Base-by-base conservation (phyloP, 2,797 vertebrate species). In the Cichlasoma orientale region DNA sequence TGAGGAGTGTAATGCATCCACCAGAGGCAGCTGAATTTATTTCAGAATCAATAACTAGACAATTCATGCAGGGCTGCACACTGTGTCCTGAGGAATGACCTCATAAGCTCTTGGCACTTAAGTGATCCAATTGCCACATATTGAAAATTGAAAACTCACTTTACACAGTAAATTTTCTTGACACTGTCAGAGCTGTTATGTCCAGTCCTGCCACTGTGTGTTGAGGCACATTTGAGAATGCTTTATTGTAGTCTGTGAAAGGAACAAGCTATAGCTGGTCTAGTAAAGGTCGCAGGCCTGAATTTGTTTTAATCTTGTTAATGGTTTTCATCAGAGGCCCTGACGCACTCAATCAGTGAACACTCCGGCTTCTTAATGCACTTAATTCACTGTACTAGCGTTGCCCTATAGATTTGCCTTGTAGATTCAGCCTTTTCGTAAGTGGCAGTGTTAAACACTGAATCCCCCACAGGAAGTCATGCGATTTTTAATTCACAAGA, bases 271-370 rank as follows among this genome's bases (percentile, higher is more conserved):
- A 70, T 80, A 80, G 91, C 86, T 72, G 50, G 53, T 84, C 59
- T 33, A 59, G 74, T 74, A 82, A 82, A 86, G 85, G 89, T 93
- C 86, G 82, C 47, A 84, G 84, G 82, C 82, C 82, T 89, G 85
- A 89, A 91, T 93, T 92, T 91, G 89, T 95, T 93, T 68, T 93
- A 92, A 94, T 95, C 90, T 88, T 89, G 83, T 90, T 93, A 94
- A 94, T 95, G 92, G 91, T 92, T 93, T 92, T 92, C 89, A 91
- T 92, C 86, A 88, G 89, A 92, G 89, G 69, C 82, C 74, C 85
- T 88, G 90, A 94, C 93, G 86, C 90, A 91, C 90, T 94, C 91
- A 89, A 88, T 94, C 90, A 93, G 89, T 23, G 55, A 78, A 75
- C 72, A 52, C 58, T 54, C 63, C 55, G 71, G 84, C 87, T 82